Base-by-base conservation (phyloP, 2,113 vertebrate species). In the Candoia aspera region DNA sequence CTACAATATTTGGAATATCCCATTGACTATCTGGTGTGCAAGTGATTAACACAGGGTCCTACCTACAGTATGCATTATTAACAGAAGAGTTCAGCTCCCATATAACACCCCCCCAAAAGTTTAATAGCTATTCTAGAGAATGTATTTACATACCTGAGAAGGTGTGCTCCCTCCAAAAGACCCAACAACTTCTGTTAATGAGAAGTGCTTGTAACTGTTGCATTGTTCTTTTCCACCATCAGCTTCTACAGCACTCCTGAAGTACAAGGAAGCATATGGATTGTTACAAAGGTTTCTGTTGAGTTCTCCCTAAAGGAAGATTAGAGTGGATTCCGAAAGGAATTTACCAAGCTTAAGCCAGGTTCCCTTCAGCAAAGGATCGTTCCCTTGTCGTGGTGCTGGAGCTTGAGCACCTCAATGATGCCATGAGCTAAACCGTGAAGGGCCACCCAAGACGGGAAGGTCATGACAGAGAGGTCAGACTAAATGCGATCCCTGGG, bases 161-260 rank as follows among this genome's bases (percentile, higher is more conserved):
- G 98, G 98, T 84, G 98, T 98, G 49, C 95, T 88, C 10, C 98
- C 98, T 0, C 95, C 91, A 0, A 95, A 87, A 0, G 97, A 93
- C n/a, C 98, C 93, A 21, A 93, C 59, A 1, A 97, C 97, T 3
- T 99, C 98, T 0, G 95, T 89, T 11, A 96, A 97, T 0, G 97
- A 46, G 1, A 97, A 24, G 84, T 97, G 97, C 96, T 98, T 99
- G 94, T 97, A 97, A 8, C 93, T 87, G 0, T 15, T 17, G 9
- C 96, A 95, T 53, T 92, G 62, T 6, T 97, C 98, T 84, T 97
- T 98, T 87, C 96, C 98, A 86, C 93, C 90, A 58, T 99, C 98
- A 0, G 95, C 92, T 91, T 98, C 98, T 0, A 91, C 84, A 24
- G 96, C 95, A 84, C 94, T 98, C 94, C 98, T 99, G 87, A 89